phyloP scores from a whole-genome alignment of 2,797 vertebrate species.

The Muscicapa striata region DNA sequence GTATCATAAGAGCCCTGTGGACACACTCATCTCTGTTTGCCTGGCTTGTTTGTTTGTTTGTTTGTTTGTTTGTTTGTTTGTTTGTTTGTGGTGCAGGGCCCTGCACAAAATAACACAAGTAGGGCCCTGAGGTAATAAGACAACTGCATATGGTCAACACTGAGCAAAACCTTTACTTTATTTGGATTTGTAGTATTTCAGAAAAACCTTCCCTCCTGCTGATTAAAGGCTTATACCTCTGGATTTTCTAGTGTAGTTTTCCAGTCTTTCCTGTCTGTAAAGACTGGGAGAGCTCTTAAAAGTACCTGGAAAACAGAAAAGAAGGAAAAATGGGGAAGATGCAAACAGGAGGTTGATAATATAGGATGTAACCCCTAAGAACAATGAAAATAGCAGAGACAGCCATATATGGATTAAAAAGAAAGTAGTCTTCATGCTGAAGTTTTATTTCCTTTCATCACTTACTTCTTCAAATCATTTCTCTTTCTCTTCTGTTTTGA shows the following conservation, averaged over 20 bases:
- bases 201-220: background rate
- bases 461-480: background rate
- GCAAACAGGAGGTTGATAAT: background rate
- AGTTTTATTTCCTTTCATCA: background rate
- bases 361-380: background rate
- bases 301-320: background rate
- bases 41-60: background rate
- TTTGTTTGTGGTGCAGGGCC: background rate
- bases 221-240: background rate
- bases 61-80: no score
- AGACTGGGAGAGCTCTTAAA: background rate
- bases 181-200: constrained; percentile 17
- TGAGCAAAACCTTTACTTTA: background rate
- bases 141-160: background rate
- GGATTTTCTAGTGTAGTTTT: background rate
- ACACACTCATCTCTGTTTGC: background rate
- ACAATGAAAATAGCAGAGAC: background rate
- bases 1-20: background rate
- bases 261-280: background rate
- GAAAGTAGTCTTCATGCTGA: background rate
- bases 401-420: background rate
- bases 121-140: background rate
- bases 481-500: background rate
- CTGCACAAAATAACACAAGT: background rate
- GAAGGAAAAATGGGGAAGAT: background rate